Conservation (phyloP, 1,140 invertebrate species). For the Wasmannia auropunctata region DNA sequence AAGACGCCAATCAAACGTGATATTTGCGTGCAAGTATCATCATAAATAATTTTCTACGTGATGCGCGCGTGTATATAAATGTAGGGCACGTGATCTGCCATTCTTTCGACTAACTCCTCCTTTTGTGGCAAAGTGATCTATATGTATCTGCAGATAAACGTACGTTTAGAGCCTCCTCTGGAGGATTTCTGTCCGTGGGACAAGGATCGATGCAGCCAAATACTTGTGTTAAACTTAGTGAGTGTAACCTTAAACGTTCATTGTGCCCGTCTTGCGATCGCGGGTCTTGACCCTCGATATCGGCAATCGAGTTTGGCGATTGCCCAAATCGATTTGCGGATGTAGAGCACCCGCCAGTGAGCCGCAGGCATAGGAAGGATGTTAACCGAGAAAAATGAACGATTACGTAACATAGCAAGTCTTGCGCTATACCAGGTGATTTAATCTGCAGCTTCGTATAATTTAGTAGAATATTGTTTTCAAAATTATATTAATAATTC, state of each 20-base stretch:
- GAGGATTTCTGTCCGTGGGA: background rate
- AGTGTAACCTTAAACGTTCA: constrained; percentile 16
- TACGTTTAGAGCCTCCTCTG: background rate
- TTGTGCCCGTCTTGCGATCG: constrained; percentile 38
- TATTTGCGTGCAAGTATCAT: constrained; percentile 1
- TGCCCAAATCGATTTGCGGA: constrained; percentile 73
- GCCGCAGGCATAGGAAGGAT: constrained; percentile 39
- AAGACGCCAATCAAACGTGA: background rate
- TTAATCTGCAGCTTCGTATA: background rate
- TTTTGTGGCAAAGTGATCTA: constrained; percentile 20
- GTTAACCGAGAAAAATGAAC: constrained; percentile 58
- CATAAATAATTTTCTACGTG: constrained; percentile 8
- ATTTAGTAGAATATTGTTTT: background rate
- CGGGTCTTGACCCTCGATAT: constrained; percentile 70
- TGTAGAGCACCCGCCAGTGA: constrained; percentile 58
- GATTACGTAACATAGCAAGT: constrained; percentile 19
- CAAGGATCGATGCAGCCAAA: background rate
- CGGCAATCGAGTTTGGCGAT: constrained; percentile 74
- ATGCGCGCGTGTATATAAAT: background rate
- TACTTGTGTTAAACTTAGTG: background rate
- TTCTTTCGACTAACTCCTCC: constrained; percentile 1
- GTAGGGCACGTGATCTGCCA: background rate
- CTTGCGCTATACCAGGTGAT: background rate
- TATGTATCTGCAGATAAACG: background rate
- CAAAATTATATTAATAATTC: background rate